phyloP scores from a whole-genome alignment of 2,797 vertebrate genomes.

The Trichosurus vulpecula region DNA sequence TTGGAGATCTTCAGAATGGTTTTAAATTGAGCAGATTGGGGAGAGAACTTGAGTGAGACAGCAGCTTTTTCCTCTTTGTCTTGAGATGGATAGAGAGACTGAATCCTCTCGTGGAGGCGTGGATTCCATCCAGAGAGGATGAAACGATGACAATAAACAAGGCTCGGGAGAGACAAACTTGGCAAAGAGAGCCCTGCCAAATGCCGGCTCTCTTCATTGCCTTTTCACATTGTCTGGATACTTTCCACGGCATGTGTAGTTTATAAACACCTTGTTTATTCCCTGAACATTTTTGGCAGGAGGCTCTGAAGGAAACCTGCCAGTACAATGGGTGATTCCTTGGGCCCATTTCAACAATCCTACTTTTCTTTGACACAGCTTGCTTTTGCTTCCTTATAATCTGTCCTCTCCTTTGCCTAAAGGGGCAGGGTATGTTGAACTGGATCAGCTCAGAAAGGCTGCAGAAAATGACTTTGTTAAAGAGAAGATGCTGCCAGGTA shows the following conservation, averaged over 20 bases:
- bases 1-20: background rate
- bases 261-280: slow-evolving; percentile 58
- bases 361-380: slow-evolving; percentile 60
- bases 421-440: slow-evolving; percentile 47
- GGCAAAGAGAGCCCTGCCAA: slow-evolving; percentile 30
- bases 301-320: slow-evolving; percentile 37
- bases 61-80: background rate
- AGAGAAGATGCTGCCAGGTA: background rate
- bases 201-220: slow-evolving; percentile 37
- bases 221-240: slow-evolving; percentile 40
- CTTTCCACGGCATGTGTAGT: slow-evolving; percentile 49
- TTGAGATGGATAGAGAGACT: background rate
- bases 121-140: background rate
- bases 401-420: slow-evolving; percentile 59
- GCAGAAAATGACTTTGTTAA: slow-evolving; percentile 34
- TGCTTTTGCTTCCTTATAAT: slow-evolving; percentile 50
- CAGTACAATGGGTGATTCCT: slow-evolving; percentile 60
- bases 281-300: slow-evolving; percentile 52
- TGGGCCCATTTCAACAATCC: slow-evolving; percentile 60
- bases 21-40: background rate
- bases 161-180: slow-evolving; percentile 46
- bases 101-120: slow-evolving; percentile 24
- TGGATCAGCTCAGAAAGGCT: slow-evolving; percentile 31
- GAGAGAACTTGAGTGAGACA: background rate
- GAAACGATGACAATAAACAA: slow-evolving; percentile 45